These are phyloP conservation scores for Drosophila ananassae DNA, from an alignment of 1,140 invertebrate species.

Conservation along the genomic window DNA sequence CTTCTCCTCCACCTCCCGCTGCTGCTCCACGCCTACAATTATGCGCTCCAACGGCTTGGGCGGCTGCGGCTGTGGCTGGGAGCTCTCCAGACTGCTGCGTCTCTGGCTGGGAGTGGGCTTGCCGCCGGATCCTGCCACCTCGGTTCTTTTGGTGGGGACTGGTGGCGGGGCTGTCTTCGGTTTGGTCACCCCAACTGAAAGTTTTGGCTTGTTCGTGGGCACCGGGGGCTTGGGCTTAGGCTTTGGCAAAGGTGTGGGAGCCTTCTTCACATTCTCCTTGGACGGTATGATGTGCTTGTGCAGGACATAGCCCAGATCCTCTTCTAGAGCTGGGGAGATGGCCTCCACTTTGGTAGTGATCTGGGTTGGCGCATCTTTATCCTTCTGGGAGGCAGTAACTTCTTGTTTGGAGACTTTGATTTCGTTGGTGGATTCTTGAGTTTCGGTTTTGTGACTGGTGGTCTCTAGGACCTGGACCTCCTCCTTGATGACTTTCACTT, in stretches of 20 bases:
- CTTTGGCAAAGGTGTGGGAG: conserved; percentile 13
- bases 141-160: conserved; percentile 69
- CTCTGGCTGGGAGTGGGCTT: conserved; percentile 66
- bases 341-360: conserved; percentile 1
- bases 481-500: conserved; percentile 8
- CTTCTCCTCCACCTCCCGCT: neutral
- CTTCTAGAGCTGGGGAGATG: conserved; percentile 26
- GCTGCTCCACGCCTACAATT: conserved; percentile 71
- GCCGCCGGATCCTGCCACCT: conserved; percentile 10
- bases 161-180: conserved; percentile 66
- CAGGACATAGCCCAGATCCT: conserved; percentile 72
- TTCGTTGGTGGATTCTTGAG: conserved; percentile 1
- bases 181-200: conserved; percentile 37
- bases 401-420: conserved; percentile 20
- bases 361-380: neutral
- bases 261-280: conserved; percentile 11
- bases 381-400: conserved; percentile 1
- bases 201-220: conserved; percentile 65
- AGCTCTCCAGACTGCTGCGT: conserved; percentile 61
- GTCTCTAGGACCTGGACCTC: conserved; percentile 9
- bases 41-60: conserved; percentile 73
- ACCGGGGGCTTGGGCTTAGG: conserved; percentile 54
- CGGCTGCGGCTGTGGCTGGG: conserved; percentile 33
- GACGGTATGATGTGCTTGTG: conserved; percentile 73
- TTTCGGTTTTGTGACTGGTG: conserved; percentile 17